Evolutionary conservation across 2,888 invertebrate species (phyloP), one percentile per base, ranked within the genome.

Genomic region (Ctenicera cuprea): DNA sequence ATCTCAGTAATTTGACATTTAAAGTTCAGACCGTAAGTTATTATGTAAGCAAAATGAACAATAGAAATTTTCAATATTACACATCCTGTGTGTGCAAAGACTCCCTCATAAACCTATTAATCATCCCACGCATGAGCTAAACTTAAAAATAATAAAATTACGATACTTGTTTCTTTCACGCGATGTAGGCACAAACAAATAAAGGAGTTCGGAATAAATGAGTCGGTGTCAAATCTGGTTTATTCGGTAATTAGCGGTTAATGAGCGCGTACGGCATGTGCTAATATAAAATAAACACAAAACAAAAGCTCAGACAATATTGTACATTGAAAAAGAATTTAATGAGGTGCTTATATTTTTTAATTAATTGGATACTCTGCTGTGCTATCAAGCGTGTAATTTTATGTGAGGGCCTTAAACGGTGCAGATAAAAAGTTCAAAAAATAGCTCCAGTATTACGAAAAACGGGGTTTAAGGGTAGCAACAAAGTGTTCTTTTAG

Each of bases 221-320:
- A 77, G 75, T 59, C 66, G 75, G 68, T 76, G 76, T 79, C 74
- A 77, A 77, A 76, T 78, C 77, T 72, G 73, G 77, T 79, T 78
- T 75, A 75, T 77, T 75, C 76, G 78, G 76, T 78, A 80, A 80
- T 80, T 79, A 80, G 76, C 77, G 71, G 77, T 78, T 80, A 80
- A 80, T 79, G 79, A 77, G 77, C 69, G 73, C 48, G 67, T 71
- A 73, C 68, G 70, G 69, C 72, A 77, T 78, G 78, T 76, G 77
- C 73, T 77, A 78, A 77, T 76, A 71, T 68, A 75, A 64, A 75
- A 78, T 68, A 77, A 68, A 64, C 74, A 41, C 62, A 76, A 71
- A 68, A 52, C 74, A 50, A 30, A 68, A 59, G 45, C 50, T 18
- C 69, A 68, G 66, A 18, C 71, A 66, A 66, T 72, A 72, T 59